phyloP scores from a whole-genome alignment of 2,797 vertebrate species.

The Halcyon leucocephala region DNA sequence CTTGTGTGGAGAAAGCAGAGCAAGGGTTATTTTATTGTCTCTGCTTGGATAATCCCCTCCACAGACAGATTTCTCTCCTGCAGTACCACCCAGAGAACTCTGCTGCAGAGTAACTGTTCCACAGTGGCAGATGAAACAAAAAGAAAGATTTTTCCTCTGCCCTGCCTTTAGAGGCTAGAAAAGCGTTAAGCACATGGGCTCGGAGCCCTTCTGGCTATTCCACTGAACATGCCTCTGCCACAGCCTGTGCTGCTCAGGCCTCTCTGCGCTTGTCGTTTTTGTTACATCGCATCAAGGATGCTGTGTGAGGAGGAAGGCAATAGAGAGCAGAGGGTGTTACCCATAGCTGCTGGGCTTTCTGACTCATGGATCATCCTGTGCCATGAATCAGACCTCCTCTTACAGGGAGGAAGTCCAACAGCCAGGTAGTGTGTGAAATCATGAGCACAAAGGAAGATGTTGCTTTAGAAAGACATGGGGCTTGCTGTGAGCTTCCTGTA shows the following conservation, averaged over 20 bases:
- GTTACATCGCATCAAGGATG: background rate
- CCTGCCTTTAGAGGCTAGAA: background rate
- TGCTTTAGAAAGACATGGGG: background rate
- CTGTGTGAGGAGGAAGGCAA: background rate
- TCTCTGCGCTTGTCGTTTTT: background rate
- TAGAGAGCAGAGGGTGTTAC: background rate
- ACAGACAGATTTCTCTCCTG: background rate
- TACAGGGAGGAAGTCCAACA: background rate
- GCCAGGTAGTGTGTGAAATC: background rate
- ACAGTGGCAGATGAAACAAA: background rate
- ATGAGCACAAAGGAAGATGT: background rate
- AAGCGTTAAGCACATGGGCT: rapidly evolving
- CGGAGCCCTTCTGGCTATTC: background rate
- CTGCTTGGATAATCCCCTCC: background rate
- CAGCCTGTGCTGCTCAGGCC: background rate
- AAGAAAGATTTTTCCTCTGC: background rate
- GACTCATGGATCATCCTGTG: background rate
- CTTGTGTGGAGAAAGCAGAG: background rate
- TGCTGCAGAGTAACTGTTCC: background rate
- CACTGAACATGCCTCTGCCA: background rate
- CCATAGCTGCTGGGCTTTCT: background rate
- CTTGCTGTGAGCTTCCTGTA: background rate
- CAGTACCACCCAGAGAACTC: background rate
- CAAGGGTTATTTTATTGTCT: background rate
- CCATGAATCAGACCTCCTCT: background rate